phyloP scores from a whole-genome alignment of 1,140 invertebrate species.

The Lordiphosa clarofinis region DNA sequence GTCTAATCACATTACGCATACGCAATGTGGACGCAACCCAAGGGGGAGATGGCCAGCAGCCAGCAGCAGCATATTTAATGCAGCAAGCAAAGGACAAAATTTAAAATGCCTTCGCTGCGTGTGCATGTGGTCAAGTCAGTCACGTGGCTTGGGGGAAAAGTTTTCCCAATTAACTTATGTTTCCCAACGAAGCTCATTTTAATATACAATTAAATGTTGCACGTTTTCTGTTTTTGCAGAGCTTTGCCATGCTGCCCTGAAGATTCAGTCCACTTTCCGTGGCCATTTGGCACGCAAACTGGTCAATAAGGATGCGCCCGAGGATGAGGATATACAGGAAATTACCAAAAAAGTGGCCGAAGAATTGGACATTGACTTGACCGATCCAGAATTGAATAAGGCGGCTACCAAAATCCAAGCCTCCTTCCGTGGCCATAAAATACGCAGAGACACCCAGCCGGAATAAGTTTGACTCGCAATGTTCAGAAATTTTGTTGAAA shows the following conservation, averaged over 20 bases:
- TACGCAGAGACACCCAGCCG: constrained; percentile 85
- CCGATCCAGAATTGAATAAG: constrained; percentile 93
- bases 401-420: constrained; percentile 96
- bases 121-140: constrained; percentile 11
- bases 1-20: constrained; percentile 10
- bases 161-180: neutral
- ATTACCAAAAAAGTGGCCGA: constrained; percentile 81
- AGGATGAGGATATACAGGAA: constrained; percentile 80
- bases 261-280: constrained; percentile 95
- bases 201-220: constrained; percentile 8
- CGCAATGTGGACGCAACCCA: constrained; percentile 1
- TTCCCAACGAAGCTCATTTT: neutral
- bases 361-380: constrained; percentile 89
- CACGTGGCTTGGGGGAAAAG: neutral
- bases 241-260: constrained; percentile 91
- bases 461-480: constrained; percentile 44
- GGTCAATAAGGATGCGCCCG: constrained; percentile 80
- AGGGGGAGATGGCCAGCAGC: no score
- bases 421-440: constrained; percentile 94
- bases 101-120: constrained; percentile 1
- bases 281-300: constrained; percentile 93
- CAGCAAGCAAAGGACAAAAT: neutral
- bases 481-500: constrained; percentile 53
- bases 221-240: constrained; percentile 81
- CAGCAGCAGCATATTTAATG: constrained; percentile 4